Base-by-base conservation (phyloP, 2,888 invertebrate genomes). In the Lottia scabra region DNA sequence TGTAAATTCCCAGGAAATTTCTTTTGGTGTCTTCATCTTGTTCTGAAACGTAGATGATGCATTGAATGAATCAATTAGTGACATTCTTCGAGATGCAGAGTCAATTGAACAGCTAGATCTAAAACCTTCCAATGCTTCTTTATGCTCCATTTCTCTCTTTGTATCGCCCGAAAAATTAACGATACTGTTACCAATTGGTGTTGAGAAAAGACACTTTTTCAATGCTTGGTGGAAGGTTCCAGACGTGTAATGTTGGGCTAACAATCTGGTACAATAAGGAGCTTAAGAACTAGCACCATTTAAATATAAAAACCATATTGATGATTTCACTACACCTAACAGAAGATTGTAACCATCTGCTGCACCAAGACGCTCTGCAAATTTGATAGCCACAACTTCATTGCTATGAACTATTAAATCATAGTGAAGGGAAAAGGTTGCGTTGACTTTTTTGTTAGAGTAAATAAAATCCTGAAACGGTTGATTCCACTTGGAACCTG, bases 211-310 rank as follows among this genome's bases (percentile, higher is more conserved):
- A 16, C 70, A 26, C 43, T 45, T 23, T 62, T 77, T 77, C 71
- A 77, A 66, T 15, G 48, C 44, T 56, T 71, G 26, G 44, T 77
- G 69, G 56, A 75, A 77, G 48, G 56, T 16, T n/a, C 75, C 73
- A 62, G 69, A 68, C 62, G 64, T 65, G 45, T 71, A 73, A 44
- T 77, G 71, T 15, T 74, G 64, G 43, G 65, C 65, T 2, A 78
- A 56, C 1, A 76, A 67, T 30, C 65, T 46, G 16, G 67, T 46
- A 16, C 71, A 71, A 26, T 70, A 76, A 15, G 72, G 67, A n/a
- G 75, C 75, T 71, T 78, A 78, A 19, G 75, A 74, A 19, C 64
- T 65, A n/a, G 78, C 75, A 5, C 78, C 78, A 65, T 65, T 65
- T 43, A 65, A n/a, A 38, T 69, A 73, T 1, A 70, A 63, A 71